phyloP scores from a whole-genome alignment of 1,140 invertebrate genomes.

The Drosophila guanche region DNA sequence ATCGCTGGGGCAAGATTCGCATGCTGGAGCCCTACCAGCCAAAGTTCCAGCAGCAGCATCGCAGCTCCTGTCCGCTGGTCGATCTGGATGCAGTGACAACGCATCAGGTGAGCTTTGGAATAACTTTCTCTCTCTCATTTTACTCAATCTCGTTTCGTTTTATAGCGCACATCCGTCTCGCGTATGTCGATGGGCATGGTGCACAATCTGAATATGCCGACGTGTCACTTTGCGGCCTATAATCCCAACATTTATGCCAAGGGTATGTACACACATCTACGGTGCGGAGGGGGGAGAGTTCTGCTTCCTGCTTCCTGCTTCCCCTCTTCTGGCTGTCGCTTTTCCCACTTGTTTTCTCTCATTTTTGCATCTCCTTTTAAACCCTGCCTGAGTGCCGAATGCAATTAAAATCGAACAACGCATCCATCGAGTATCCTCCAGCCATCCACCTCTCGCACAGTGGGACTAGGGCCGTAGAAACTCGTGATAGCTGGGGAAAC shows the following conservation, averaged over 20 bases:
- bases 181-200: slow-evolving; percentile 83
- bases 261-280: slow-evolving; percentile 60
- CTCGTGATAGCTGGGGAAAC: no score
- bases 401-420: slow-evolving; percentile 70
- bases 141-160: not conserved
- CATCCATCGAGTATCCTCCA: slow-evolving; percentile 29
- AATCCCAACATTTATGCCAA: slow-evolving; percentile 80
- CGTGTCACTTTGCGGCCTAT: slow-evolving; percentile 82
- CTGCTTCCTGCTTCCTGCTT: not conserved
- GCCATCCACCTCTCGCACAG: slow-evolving; percentile 14
- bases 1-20: slow-evolving; percentile 95
- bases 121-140: slow-evolving; percentile 1
- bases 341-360: not conserved
- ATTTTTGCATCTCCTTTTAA: not conserved
- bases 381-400: slow-evolving; percentile 36
- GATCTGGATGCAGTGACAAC: slow-evolving; percentile 83
- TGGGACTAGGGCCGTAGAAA: not conserved
- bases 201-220: slow-evolving; percentile 79
- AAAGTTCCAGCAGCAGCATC: slow-evolving; percentile 91
- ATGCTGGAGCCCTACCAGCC: slow-evolving; percentile 96
- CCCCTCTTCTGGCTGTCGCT: not conserved
- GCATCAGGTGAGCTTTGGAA: slow-evolving; percentile 66
- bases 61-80: slow-evolving; percentile 88
- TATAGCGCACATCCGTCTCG: slow-evolving; percentile 76
- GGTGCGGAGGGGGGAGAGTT: not conserved